These are phyloP conservation scores for Pollenia griseotomentosa DNA, from an alignment of 2,888 invertebrate species.

Conservation along the genomic window DNA sequence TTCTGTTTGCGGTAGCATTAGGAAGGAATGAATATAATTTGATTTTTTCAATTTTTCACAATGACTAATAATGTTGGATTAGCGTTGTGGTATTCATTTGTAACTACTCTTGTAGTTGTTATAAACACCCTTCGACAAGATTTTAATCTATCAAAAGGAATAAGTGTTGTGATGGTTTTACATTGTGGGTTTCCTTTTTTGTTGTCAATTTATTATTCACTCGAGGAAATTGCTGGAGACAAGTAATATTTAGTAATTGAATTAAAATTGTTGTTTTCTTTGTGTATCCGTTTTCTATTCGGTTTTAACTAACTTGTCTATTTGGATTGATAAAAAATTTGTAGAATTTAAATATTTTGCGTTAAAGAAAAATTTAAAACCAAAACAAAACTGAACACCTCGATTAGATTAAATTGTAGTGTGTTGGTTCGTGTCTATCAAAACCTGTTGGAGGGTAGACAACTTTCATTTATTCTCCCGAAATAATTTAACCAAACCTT, in stretches of 20 bases:
- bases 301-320: too few species aligned
- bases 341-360: too few species aligned
- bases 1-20: constrained; percentile 9
- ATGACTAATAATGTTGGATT: constrained; percentile 47
- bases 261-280: neutral
- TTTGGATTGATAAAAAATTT: too few species aligned
- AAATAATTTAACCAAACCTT: too few species aligned
- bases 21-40: constrained; percentile 43
- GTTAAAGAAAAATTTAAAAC: too few species aligned
- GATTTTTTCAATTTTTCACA: constrained; percentile 50
- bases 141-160: constrained; percentile 20
- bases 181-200: neutral
- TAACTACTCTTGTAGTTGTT: neutral
- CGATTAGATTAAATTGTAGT: too few species aligned
- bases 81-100: neutral
- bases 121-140: neutral
- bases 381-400: too few species aligned
- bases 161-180: neutral
- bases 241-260: neutral
- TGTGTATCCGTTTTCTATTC: too few species aligned
- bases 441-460: too few species aligned
- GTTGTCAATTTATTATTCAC: neutral
- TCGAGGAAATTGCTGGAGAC: neutral
- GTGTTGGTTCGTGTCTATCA: too few species aligned
- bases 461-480: too few species aligned